phyloP scores from a whole-genome alignment of 2,113 vertebrate species.

The Actenoides hombroni region DNA sequence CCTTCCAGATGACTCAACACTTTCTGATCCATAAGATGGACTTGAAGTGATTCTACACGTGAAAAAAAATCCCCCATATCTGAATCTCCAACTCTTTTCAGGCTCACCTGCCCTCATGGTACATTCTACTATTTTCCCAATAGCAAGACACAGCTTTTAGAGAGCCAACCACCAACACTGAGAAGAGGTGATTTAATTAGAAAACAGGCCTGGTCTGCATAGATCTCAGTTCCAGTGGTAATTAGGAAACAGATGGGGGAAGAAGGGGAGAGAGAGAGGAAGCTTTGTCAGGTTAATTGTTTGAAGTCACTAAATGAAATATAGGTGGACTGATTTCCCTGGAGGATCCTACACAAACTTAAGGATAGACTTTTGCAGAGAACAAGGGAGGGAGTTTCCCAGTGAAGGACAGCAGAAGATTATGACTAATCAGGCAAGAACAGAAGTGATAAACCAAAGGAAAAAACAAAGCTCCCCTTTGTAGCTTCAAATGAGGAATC shows the following conservation, averaged over 20 bases:
- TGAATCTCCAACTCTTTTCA: neutral
- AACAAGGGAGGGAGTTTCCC: neutral
- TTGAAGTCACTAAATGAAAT: neutral
- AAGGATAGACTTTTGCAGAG: neutral
- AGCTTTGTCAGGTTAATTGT: slow-evolving; percentile 24
- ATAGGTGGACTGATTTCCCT: slow-evolving; percentile 17
- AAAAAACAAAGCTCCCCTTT: slow-evolving; percentile 13
- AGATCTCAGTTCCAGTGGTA: neutral
- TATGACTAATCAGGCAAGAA: neutral
- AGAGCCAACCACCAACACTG: neutral
- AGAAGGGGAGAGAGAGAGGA: neutral
- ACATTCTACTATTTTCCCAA: neutral
- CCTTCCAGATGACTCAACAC: neutral
- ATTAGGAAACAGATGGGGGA: neutral
- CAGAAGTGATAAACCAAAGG: neutral
- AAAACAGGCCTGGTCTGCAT: neutral
- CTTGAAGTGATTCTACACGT: neutral
- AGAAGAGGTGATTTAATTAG: neutral
- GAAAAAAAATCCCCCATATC: neutral
- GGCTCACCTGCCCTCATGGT: rapidly evolving
- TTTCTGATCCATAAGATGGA: neutral
- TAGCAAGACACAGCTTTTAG: neutral
- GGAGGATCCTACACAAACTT: neutral
- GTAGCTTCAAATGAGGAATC: neutral
- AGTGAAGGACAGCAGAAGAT: neutral